Evolutionary conservation across 2,888 invertebrate species (phyloP), one percentile per base, ranked within the genome.

Genomic region (Nycteola revayana): DNA sequence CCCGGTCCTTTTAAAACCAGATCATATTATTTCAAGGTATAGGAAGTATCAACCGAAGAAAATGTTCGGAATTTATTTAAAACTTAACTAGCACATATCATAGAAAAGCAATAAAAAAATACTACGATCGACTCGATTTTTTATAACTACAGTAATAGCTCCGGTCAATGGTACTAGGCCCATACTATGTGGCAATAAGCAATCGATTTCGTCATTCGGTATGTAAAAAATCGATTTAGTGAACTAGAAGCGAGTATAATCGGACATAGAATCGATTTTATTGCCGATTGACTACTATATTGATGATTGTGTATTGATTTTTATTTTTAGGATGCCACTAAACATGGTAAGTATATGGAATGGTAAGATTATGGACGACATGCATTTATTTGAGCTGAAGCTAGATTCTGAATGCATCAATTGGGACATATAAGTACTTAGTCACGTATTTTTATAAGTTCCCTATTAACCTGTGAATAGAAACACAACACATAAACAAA

Each of bases 161-260:
- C 32, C 25, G 36, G 24, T 57, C 61, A 63, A 69, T 62, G 52
- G 57, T 38, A 52, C 59, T 51, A 62, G 60, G 57, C 58, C 57
- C 51, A 59, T 68, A 75, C 73, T 75, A 75, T 68, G 75, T 69
- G 69, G 62, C 69, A 52, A 70, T 78, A 75, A 73, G 72, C 73
- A 70, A 76, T 78, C 63, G 63, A 66, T 74, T 75, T 68, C 70
- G 60, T 74, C 72, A 74, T 77, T 75, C 50, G 45, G 64, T 48
- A 54, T 49, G 63, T 68, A 67, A 68, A 63, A 67, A 73, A 76
- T 75, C 78, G 75, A 74, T 78, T 75, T 66, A 74, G 63, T 56
- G 49, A 58, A 62, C 60, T 70, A 64, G 68, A 67, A 71, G 73
- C 67, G 67, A 67, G 70, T 64, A 68, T 75, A 73, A 75, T 70